Evolutionary conservation across 2,113 vertebrate species (phyloP), one percentile per base, ranked within the genome.

Genomic region (Glaucomys volans): DNA sequence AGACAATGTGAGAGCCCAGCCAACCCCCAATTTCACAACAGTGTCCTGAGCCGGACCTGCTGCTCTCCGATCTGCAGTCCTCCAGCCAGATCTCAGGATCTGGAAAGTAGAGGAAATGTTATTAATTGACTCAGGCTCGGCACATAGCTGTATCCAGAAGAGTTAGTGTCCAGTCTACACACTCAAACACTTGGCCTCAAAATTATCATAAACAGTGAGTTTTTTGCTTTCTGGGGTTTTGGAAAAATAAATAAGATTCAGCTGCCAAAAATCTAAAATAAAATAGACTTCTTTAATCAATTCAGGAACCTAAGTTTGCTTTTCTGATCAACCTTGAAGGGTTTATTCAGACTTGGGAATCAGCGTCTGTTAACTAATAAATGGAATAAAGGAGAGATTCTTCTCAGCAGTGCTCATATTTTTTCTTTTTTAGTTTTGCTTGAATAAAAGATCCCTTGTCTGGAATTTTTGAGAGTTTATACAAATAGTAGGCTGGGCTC

Each of bases 221-320:
- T 62, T 93, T 76, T 14, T 7, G 75, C 79, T 94, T 79, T 77
- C 86, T 52, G 54, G 30, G 24, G 20, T 32, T 82, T 86, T 67
- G 80, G 88, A 91, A 96, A 91, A 93, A 92, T 44, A 66, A 77
- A 91, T 69, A 66, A 71, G 37, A 83, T 75, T 47, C 14, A 85
- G 44, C 59, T 44, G 42, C 83, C 18, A 16, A 35, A 64, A 64
- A n/a, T 83, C n/a, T 44, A 54, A 74, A 67, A 47, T 79, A 85
- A 72, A 95, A 47, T 62, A 10, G 75, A 88, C 35, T 62, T 95
- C 71, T 69, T 42, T 69, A 88, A 74, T 32, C 77, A 92, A 82
- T 80, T 84, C 30, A 28, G 57, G 67, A 91, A 59, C 67, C 54
- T 2, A 67, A 24, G 64, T 88, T 94, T 13, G 1, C 40, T 84